phyloP scores from a whole-genome alignment of 2,888 invertebrate species.

The Xylota segnis region DNA sequence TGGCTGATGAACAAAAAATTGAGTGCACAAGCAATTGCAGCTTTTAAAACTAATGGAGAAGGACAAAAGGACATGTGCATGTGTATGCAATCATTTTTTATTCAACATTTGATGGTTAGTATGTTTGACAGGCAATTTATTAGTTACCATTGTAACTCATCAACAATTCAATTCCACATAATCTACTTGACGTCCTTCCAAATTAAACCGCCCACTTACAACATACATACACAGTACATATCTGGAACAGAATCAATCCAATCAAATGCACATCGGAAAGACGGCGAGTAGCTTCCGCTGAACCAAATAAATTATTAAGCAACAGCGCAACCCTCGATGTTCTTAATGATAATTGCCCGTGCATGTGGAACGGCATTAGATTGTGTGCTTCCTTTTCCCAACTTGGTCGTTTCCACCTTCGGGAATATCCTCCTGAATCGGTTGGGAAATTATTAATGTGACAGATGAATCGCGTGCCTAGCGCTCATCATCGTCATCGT shows the following conservation, averaged over 20 bases:
- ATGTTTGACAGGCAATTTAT: slow-evolving; percentile 48
- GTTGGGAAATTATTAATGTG: slow-evolving; percentile 71
- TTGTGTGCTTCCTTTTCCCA: slow-evolving; percentile 11
- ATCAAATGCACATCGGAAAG: slow-evolving; percentile 64
- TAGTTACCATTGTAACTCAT: slow-evolving; percentile 28
- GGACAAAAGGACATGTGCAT: background rate
- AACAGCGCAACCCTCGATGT: slow-evolving; percentile 53
- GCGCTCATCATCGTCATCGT: slow-evolving; percentile 48
- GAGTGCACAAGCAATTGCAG: background rate
- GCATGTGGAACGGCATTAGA: slow-evolving; percentile 63
- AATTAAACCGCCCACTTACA: slow-evolving; percentile 42
- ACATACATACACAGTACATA: too few species aligned
- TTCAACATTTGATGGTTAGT: background rate
- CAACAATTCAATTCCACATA: slow-evolving; percentile 48
- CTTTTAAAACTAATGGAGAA: background rate
- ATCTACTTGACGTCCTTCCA: slow-evolving; percentile 42
- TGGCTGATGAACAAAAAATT: background rate
- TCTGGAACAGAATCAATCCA: slow-evolving; percentile 55
- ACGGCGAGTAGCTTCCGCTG: slow-evolving; percentile 35
- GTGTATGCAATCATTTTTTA: background rate
- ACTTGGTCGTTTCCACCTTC: slow-evolving; percentile 6
- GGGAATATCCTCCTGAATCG: slow-evolving; percentile 42
- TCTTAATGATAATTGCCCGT: slow-evolving; percentile 73
- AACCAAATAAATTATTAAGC: slow-evolving; percentile 65
- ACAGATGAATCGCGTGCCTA: slow-evolving; percentile 69